Conservation (phyloP, 2,797 vertebrate genomes). For the Acestrorhynchus altus region DNA sequence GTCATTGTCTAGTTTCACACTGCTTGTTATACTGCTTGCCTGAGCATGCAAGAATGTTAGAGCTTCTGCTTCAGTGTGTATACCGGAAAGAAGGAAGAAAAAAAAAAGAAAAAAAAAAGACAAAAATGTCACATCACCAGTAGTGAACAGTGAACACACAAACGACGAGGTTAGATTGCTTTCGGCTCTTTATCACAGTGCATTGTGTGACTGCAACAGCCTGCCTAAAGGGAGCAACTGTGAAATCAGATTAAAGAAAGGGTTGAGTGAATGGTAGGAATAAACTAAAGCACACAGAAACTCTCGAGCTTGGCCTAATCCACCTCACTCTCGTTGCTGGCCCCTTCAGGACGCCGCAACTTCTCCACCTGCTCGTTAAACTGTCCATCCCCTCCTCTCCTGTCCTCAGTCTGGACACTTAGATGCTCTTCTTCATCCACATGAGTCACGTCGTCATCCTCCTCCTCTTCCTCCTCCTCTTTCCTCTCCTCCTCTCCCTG, state of each 20-base stretch:
- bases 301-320: constrained; percentile 77
- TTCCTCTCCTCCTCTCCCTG: constrained; percentile 89
- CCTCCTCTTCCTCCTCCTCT: constrained; percentile 79
- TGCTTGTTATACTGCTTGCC: constrained; percentile 45
- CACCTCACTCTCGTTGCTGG: constrained; percentile 93
- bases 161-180: not conserved
- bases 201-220: not conserved
- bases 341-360: constrained; percentile 92
- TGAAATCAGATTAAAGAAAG: constrained; percentile 13
- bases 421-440: constrained; percentile 83
- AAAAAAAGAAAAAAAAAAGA: constrained; percentile 50
- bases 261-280: constrained; percentile 12
- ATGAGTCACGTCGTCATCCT: constrained; percentile 80
- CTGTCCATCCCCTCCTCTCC: constrained; percentile 93
- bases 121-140: constrained; percentile 58
- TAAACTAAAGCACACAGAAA: constrained; percentile 30
- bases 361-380: constrained; percentile 98
- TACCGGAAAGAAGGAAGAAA: too few species aligned
- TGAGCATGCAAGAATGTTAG: constrained; percentile 60
- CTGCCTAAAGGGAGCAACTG: not conserved
- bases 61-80: constrained; percentile 45
- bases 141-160: not conserved
- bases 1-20: constrained; percentile 54
- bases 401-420: constrained; percentile 90
- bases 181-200: not conserved